phyloP scores from a whole-genome alignment of 2,113 vertebrate species.

The Laticauda colubrina region DNA sequence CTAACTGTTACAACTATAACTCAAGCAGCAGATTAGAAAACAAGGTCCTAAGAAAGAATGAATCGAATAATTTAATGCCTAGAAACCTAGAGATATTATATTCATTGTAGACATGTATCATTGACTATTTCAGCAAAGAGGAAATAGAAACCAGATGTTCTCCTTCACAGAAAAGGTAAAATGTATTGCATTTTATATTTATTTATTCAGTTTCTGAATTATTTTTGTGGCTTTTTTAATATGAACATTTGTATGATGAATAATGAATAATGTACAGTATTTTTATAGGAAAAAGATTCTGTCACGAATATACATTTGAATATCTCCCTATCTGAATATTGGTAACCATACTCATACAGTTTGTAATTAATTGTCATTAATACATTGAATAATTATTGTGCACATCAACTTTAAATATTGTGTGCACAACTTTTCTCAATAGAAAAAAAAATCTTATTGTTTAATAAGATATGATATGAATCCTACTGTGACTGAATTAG shows the following conservation, averaged over 20 bases:
- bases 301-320: neutral
- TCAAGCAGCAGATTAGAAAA: neutral
- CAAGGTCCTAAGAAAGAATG: neutral
- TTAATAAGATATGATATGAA: neutral
- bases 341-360: neutral
- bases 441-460: neutral
- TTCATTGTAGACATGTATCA: neutral
- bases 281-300: neutral
- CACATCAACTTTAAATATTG: neutral
- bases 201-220: neutral
- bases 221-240: neutral
- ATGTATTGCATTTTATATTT: neutral
- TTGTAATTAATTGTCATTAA: neutral
- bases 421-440: neutral
- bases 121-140: neutral
- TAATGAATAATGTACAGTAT: neutral
- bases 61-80: neutral
- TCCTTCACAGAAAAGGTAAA: neutral
- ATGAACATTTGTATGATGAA: neutral
- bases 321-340: neutral
- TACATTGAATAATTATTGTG: neutral
- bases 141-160: neutral
- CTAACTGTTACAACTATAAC: neutral
- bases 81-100: neutral
- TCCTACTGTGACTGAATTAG: neutral